Conservation (phyloP, 2,888 invertebrate genomes). For the Neoascia interrupta region DNA sequence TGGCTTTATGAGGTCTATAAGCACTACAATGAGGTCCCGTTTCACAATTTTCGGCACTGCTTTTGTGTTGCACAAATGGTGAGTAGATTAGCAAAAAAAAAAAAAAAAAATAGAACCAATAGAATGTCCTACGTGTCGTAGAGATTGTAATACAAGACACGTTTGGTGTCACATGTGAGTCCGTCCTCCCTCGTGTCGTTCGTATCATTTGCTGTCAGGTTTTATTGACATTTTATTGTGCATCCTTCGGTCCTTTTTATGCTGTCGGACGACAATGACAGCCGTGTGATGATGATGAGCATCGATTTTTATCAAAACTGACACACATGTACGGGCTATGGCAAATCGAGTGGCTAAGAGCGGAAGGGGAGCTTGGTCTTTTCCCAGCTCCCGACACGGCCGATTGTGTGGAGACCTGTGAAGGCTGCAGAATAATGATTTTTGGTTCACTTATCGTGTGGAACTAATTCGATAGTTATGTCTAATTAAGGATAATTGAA, state of each 20-base stretch:
- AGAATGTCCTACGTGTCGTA: background rate
- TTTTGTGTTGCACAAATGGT: conserved; percentile 94
- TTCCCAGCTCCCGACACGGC: background rate
- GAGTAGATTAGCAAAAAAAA: conserved; percentile 74
- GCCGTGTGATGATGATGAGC: conserved; percentile 30
- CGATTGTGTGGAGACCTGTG: conserved; percentile 16
- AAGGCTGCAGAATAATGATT: conserved; percentile 44
- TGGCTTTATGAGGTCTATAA: conserved; percentile 89
- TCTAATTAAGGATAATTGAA: conserved; percentile 61
- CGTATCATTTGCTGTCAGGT: too few species aligned
- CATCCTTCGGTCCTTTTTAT: too few species aligned
- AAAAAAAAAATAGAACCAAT: too few species aligned
- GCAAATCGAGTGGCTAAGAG: background rate
- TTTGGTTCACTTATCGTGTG: conserved; percentile 49
- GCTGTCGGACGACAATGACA: conserved; percentile 13
- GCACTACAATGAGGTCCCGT: conserved; percentile 92
- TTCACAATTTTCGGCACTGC: conserved; percentile 92
- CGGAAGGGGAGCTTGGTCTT: background rate
- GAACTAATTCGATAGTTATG: conserved; percentile 60
- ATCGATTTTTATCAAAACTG: conserved; percentile 43
- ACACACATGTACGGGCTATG: background rate
- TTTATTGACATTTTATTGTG: too few species aligned
- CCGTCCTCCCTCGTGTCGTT: background rate
- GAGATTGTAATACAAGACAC: conserved; percentile 4
- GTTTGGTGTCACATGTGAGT: conserved; percentile 31